Conservation (phyloP, 1,140 invertebrate genomes). For the Brachionus sp. region DNA sequence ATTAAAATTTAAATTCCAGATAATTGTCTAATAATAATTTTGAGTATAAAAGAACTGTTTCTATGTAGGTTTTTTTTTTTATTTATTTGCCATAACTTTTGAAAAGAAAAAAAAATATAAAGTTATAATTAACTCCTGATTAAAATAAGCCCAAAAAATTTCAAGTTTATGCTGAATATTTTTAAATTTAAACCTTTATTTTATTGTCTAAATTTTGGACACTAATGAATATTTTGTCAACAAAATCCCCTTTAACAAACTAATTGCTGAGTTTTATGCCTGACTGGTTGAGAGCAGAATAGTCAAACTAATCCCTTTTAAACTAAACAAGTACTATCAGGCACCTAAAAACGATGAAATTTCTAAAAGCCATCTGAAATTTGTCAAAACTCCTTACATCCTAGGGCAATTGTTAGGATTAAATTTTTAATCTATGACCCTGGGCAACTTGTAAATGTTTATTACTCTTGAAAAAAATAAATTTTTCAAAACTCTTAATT, state of each 20-base stretch:
- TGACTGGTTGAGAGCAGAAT: background rate
- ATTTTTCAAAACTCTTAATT: background rate
- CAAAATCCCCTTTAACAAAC: background rate
- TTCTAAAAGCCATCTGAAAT: background rate
- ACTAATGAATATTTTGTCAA: background rate
- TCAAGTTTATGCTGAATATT: background rate
- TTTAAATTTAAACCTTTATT: background rate
- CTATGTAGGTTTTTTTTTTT: background rate
- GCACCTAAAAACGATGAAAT: background rate
- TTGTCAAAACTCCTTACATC: background rate
- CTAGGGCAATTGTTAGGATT: background rate
- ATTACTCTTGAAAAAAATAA: background rate
- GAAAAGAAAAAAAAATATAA: background rate
- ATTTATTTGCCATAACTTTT: background rate
- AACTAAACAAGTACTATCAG: background rate
- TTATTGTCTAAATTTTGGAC: background rate
- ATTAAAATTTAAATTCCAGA: background rate
- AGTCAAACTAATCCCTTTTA: background rate
- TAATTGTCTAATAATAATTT: constrained; percentile 12
- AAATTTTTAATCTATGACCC: background rate
- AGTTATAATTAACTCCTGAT: background rate
- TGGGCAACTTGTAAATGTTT: background rate
- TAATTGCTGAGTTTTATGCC: constrained; percentile 1
- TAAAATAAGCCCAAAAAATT: background rate
- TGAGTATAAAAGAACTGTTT: background rate